These are phyloP conservation scores for Phaedon cochleariae DNA, from an alignment of 2,888 invertebrate species.

Conservation along the genomic window DNA sequence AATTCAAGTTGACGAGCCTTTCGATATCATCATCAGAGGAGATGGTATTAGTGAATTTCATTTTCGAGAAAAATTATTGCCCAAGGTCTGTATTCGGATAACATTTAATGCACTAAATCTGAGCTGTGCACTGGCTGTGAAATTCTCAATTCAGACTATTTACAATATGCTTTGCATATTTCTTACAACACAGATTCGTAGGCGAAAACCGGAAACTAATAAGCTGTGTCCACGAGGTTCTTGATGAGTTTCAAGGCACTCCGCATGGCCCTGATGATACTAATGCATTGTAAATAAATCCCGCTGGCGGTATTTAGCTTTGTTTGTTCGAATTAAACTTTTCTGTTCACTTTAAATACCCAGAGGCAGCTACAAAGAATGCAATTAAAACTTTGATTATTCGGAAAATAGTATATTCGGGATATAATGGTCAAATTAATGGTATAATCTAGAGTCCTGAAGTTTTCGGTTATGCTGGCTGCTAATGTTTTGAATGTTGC, in stretches of 20 bases:
- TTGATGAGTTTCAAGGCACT: background rate
- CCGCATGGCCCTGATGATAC: background rate
- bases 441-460: background rate
- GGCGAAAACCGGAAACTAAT: background rate
- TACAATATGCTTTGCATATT: too few relatives aligned
- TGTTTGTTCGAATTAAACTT: slow-evolving; percentile 1
- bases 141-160: too few relatives aligned
- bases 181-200: too few relatives aligned
- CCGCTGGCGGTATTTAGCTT: background rate
- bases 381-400: slow-evolving; percentile 2
- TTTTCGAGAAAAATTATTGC: too few relatives aligned
- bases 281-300: slow-evolving; percentile 1
- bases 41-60: too few relatives aligned
- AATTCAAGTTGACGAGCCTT: too few relatives aligned
- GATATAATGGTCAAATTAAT: background rate
- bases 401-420: background rate
- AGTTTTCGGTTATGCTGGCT: background rate
- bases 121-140: too few relatives aligned
- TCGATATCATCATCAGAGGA: too few relatives aligned
- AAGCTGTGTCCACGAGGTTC: background rate
- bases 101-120: too few relatives aligned
- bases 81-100: too few relatives aligned
- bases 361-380: background rate
- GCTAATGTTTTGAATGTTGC: slow-evolving; percentile 1
- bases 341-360: slow-evolving; percentile 1